Base-by-base conservation (phyloP, 2,888 invertebrate species). In the Ceratothoa steindachneri region DNA sequence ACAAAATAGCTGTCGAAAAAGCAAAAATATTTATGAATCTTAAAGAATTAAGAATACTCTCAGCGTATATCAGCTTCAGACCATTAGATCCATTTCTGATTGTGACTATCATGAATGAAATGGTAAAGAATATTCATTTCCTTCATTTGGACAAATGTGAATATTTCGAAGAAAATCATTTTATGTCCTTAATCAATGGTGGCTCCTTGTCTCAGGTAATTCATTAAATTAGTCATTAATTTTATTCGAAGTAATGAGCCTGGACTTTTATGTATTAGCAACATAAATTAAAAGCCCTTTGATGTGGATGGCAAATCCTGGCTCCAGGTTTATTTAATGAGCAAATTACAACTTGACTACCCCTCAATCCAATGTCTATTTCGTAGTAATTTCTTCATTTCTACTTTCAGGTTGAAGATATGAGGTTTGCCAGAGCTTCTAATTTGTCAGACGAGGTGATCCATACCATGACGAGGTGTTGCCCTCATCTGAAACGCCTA, bases 121-220 rank as follows among this genome's bases (percentile, higher is more conserved):
- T 60, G 60, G 24, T 24, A 12, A 24, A 60, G 27, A 24, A 24
- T 12, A 60, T 60, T 3, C 19, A 24, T 12, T 60, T n/a, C 27
- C 27, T 60, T 24, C 60, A 60, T 60, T 60, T 60, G 22, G 60
- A 60, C 3, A n/a, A 60, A 12, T 60, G 60, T 24, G 60, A 60
- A 24, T 24, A 60, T 24, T 60, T 60, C 24, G 2, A 60, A 24
- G 60, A 60, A 22, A 24, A 55, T 7, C 60, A 60, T 24, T 60
- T 60, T 24, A 12, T 60, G 22, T 60, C 60, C 3, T 1, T 60
- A 12, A 22, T 60, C 12, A 12, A 24, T 12, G 60, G 27, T 22
- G 22, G 27, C n/a, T 60, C 60, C 27, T 60, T 60, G 27, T 22
- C 2, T 1, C n/a, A 22, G 60, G 60, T 60, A 60, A 60, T 60